phyloP scores from a whole-genome alignment of 1,140 invertebrate genomes.

The Delia radicum region DNA sequence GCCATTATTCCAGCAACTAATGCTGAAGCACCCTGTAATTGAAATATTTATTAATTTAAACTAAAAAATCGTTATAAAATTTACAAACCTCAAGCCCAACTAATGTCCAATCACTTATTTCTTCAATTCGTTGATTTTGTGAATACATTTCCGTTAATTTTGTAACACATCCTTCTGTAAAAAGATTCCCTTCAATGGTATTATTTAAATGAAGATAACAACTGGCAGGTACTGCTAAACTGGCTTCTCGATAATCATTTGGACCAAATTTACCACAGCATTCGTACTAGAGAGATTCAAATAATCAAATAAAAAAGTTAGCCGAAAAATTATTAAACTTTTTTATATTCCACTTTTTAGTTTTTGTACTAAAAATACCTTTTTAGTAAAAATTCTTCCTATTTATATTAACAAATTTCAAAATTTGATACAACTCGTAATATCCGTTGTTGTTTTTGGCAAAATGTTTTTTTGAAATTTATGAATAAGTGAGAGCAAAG shows the following conservation, averaged over 20 bases:
- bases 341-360: too few species aligned
- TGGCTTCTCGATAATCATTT: slow-evolving; percentile 36
- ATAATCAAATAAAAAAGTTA: too few species aligned
- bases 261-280: slow-evolving; percentile 47
- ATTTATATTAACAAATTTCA: too few species aligned
- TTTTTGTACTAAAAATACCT: too few species aligned
- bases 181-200: slow-evolving; percentile 36
- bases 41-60: not conserved
- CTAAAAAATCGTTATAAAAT: not conserved
- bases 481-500: too few species aligned
- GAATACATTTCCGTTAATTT: slow-evolving; percentile 32
- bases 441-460: too few species aligned
- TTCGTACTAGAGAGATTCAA: slow-evolving; percentile 42
- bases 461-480: too few species aligned
- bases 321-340: too few species aligned
- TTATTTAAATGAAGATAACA: slow-evolving; percentile 46
- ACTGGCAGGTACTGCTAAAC: slow-evolving; percentile 37
- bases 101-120: slow-evolving; percentile 44
- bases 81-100: slow-evolving; percentile 44
- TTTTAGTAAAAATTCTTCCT: too few species aligned
- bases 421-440: too few species aligned
- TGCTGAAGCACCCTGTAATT: slow-evolving; percentile 35
- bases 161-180: slow-evolving; percentile 36
- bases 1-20: slow-evolving; percentile 42
- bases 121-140: slow-evolving; percentile 41